phyloP scores from a whole-genome alignment of 2,888 invertebrate species.

The Trachelus tabidus region DNA sequence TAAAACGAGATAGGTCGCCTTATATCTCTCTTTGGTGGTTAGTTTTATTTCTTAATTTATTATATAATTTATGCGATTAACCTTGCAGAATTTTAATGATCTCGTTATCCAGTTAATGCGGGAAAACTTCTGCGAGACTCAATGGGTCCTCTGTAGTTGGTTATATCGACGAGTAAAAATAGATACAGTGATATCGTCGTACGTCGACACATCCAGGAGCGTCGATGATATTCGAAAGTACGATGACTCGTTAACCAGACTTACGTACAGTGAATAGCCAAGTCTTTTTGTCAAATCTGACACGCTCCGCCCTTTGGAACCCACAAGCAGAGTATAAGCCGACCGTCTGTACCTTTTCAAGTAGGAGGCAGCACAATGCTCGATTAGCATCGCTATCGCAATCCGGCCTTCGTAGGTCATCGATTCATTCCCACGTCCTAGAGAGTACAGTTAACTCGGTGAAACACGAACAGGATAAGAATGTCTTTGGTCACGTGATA shows the following conservation, averaged over 20 bases:
- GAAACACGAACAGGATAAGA: neutral
- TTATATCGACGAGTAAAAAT: neutral
- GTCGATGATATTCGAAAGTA: neutral
- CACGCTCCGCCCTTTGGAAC: neutral
- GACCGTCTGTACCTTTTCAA: slow-evolving; percentile 6
- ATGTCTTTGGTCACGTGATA: neutral
- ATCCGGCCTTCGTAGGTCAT: slow-evolving; percentile 21
- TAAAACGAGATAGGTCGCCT: neutral
- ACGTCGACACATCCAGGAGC: neutral
- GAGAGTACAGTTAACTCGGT: neutral
- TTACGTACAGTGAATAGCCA: neutral
- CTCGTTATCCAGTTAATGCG: neutral
- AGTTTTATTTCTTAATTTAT: neutral
- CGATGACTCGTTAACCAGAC: neutral
- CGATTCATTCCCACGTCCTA: neutral
- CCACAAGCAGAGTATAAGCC: neutral
- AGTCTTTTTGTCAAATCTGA: neutral
- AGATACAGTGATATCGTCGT: neutral
- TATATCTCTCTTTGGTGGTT: neutral
- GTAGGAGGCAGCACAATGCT: slow-evolving; percentile 19
- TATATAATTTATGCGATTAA: neutral
- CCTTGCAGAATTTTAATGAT: neutral
- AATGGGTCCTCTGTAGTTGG: neutral
- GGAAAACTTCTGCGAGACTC: neutral
- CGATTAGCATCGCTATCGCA: slow-evolving; percentile 20